A percentile compares a stretch with the other conserved stretches of the same genome.
Evolutionary conservation across 2,888 invertebrate species (phyloP).

Genomic region (Idaea dimidiata): DNA sequence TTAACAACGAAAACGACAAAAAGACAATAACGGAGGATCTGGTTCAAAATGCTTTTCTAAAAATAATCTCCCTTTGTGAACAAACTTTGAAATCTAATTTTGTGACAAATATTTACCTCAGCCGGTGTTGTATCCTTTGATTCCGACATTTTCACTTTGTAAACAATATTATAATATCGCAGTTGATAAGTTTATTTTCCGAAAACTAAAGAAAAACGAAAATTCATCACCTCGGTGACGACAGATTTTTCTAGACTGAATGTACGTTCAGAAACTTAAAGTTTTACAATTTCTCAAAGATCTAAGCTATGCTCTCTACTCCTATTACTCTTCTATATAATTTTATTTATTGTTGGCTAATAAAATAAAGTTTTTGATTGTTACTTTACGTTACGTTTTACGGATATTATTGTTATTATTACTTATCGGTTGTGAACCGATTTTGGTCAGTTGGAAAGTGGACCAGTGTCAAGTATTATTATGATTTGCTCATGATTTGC

Average conservation of each 20-base stretch:
- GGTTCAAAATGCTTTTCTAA: not conserved
- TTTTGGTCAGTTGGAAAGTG: no score
- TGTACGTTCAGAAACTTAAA: conserved; percentile 9
- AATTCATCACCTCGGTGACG: not conserved
- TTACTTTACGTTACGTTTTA: no score
- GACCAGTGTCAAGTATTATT: no score
- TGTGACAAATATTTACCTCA: conserved; percentile 14
- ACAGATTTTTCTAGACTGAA: conserved; percentile 45
- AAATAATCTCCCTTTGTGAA: not conserved
- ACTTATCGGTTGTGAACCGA: no score
- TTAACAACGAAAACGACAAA: not conserved
- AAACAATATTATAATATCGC: not conserved
- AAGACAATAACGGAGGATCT: not conserved
- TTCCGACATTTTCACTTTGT: conserved; percentile 16
- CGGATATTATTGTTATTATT: no score
- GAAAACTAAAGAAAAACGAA: conserved; percentile 2
- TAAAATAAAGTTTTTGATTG: no score
- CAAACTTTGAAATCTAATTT: not conserved
- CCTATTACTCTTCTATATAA: no score
- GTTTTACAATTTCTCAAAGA: no score
- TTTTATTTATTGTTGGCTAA: no score
- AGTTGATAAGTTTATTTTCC: not conserved
- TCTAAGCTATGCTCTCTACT: no score
- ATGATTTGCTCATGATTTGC: no score
- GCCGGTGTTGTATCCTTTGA: conserved; percentile 11